Conservation (phyloP, 2,113 vertebrate species). For the Synchiropus splendidus region DNA sequence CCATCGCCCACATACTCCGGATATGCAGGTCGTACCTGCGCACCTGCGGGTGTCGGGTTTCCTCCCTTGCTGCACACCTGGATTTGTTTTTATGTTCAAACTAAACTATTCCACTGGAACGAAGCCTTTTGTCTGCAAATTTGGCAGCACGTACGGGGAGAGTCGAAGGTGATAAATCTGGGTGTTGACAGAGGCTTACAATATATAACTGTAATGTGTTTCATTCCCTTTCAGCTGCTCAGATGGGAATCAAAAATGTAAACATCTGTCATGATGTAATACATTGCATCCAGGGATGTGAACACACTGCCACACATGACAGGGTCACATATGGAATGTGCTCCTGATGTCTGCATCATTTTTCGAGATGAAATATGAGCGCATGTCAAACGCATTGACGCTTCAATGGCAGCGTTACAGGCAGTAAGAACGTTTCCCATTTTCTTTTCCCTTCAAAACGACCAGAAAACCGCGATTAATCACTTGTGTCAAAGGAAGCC, state of each 20-base stretch:
- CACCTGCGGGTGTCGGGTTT: slow-evolving; percentile 43
- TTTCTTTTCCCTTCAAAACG: slow-evolving; percentile 36
- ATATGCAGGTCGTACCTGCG: slow-evolving; percentile 23
- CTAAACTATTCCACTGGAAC: slow-evolving; percentile 14
- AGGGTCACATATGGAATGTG: slow-evolving; percentile 53
- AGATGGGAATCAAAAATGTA: slow-evolving; percentile 27
- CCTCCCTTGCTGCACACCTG: slow-evolving; percentile 27
- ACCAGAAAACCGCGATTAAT: slow-evolving; percentile 39
- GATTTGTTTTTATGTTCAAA: slow-evolving; percentile 18
- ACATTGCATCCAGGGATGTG: slow-evolving; percentile 3
- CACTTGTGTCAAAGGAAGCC: slow-evolving; percentile 30
- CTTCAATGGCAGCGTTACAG: slow-evolving; percentile 35
- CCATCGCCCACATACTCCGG: slow-evolving; percentile 25
- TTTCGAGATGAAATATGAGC: slow-evolving; percentile 55
- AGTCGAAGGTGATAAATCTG: slow-evolving; percentile 11
- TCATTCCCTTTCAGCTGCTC: not conserved
- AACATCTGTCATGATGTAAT: slow-evolving; percentile 35
- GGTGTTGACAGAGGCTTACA: slow-evolving; percentile 30
- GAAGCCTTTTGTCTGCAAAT: slow-evolving; percentile 16
- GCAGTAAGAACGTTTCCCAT: slow-evolving; percentile 49
- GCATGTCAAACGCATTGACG: slow-evolving; percentile 40
- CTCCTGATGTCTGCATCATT: slow-evolving; percentile 39
- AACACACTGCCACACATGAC: slow-evolving; percentile 27
- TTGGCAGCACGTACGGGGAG: not conserved
- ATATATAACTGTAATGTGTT: slow-evolving; percentile 1